A percentile compares a stretch with the other conserved stretches of the same genome.
These are phyloP conservation scores for Pentalonia nigronervosa DNA, from an alignment of 1,140 invertebrate genomes.

Conservation along the genomic window DNA sequence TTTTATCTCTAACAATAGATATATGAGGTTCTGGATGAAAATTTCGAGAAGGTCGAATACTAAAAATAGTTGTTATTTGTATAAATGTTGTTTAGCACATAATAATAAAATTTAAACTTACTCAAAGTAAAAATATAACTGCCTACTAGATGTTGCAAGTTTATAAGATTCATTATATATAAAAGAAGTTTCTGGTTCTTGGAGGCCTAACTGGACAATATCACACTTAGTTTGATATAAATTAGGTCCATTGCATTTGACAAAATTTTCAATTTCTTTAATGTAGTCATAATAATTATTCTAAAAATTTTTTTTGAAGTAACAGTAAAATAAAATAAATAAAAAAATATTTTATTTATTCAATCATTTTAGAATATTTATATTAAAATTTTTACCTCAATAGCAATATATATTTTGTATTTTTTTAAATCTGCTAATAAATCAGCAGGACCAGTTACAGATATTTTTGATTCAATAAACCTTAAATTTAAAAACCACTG, in stretches of 20 bases:
- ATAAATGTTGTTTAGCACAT: conserved; percentile 20
- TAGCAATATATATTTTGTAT: conserved; percentile 67
- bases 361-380: neutral
- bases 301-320: conserved; percentile 50
- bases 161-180: conserved; percentile 58
- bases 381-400: conserved; percentile 56
- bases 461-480: conserved; percentile 71
- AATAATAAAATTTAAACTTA: conserved; percentile 28
- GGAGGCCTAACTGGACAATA: conserved; percentile 60
- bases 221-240: conserved; percentile 53
- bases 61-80: conserved; percentile 24
- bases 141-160: conserved; percentile 28
- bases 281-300: conserved; percentile 37
- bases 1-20: conserved; percentile 36
- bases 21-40: conserved; percentile 32
- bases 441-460: conserved; percentile 67
- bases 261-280: conserved; percentile 54
- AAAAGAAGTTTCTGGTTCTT: conserved; percentile 53
- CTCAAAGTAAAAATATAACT: conserved; percentile 59
- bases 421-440: conserved; percentile 69
- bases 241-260: conserved; percentile 51
- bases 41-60: conserved; percentile 25
- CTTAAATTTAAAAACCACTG: conserved; percentile 69
- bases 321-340: neutral
- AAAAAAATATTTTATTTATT: neutral